Percentiles rank a stretch among this genome's conserved stretches.
Evolutionary conservation across 2,888 invertebrate genomes (phyloP).

Genomic region (Camponotus fellah): DNA sequence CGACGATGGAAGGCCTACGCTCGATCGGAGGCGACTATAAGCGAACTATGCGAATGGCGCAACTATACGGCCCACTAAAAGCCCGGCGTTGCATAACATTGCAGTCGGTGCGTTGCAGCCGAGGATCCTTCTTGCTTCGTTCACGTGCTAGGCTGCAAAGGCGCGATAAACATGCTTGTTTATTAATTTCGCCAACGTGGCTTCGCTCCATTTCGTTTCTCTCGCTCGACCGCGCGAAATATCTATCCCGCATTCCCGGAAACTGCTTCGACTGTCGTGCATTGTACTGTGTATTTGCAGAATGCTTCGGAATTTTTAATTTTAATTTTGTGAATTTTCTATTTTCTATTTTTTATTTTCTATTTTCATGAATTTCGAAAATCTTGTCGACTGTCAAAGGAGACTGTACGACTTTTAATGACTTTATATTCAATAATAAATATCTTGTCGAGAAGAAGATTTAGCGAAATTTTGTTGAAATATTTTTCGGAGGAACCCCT

Average conservation of each 20-base stretch:
- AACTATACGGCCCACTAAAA: slow-evolving; percentile 85
- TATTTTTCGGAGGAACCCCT: too few species aligned
- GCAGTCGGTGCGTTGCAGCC: slow-evolving; percentile 3
- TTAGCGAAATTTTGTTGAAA: neutral
- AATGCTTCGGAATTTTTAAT: neutral
- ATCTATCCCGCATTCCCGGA: neutral
- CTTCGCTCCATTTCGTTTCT: slow-evolving; percentile 14
- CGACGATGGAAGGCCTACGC: slow-evolving; percentile 37
- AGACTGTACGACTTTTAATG: neutral
- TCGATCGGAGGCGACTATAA: slow-evolving; percentile 64
- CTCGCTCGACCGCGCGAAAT: slow-evolving; percentile 2
- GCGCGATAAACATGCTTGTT: slow-evolving; percentile 46
- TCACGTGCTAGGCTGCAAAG: slow-evolving; percentile 26
- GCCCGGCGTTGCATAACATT: slow-evolving; percentile 81
- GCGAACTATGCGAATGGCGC: slow-evolving; percentile 77
- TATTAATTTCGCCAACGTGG: slow-evolving; percentile 47
- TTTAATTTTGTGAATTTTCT: neutral
- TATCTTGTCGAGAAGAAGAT: neutral
- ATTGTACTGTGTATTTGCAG: neutral
- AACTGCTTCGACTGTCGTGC: neutral
- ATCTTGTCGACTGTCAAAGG: neutral
- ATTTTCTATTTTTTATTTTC: too few species aligned
- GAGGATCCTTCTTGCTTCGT: slow-evolving; percentile 57
- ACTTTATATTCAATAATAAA: slow-evolving; percentile 14
- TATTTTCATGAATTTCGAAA: neutral